Conservation (phyloP, 2,888 invertebrate species). For the Spilarctia lutea region DNA sequence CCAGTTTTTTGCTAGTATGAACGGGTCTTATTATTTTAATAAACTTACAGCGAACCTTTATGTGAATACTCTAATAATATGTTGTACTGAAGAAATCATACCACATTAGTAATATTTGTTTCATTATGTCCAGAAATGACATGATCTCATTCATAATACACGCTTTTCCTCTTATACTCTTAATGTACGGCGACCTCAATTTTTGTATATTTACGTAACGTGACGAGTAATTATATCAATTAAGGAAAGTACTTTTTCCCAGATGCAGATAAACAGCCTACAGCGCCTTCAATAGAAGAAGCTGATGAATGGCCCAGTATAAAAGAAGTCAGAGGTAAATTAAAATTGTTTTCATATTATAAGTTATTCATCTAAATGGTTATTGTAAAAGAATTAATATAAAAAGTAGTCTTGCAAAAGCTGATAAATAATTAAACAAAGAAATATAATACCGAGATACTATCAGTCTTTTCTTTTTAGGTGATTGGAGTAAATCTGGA, state of each 20-base stretch:
- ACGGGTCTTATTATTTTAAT: not conserved
- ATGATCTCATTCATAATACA: not conserved
- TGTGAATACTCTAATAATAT: not conserved
- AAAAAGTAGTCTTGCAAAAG: not conserved
- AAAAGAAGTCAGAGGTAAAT: conserved; percentile 79
- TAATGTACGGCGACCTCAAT: not conserved
- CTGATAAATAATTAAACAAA: too few species aligned
- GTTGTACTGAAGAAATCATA: not conserved
- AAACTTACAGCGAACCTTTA: not conserved
- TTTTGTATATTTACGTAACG: not conserved
- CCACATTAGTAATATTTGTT: not conserved
- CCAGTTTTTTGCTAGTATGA: too few species aligned
- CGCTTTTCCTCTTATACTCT: not conserved
- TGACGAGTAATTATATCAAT: not conserved
- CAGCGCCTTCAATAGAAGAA: conserved; percentile 67
- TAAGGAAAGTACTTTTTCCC: conserved; percentile 25
- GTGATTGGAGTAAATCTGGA: conserved; percentile 80
- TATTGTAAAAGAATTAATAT: not conserved
- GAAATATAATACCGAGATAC: not conserved
- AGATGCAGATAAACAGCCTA: conserved; percentile 75
- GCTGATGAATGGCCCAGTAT: conserved; percentile 81
- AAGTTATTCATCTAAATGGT: not conserved
- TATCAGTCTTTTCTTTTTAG: conserved; percentile 50
- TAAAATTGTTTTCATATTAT: not conserved
- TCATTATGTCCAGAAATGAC: not conserved